Evolutionary conservation across 2,888 invertebrate species (phyloP), one percentile per base, ranked within the genome.

Genomic region (Caradrina clavipalpis): DNA sequence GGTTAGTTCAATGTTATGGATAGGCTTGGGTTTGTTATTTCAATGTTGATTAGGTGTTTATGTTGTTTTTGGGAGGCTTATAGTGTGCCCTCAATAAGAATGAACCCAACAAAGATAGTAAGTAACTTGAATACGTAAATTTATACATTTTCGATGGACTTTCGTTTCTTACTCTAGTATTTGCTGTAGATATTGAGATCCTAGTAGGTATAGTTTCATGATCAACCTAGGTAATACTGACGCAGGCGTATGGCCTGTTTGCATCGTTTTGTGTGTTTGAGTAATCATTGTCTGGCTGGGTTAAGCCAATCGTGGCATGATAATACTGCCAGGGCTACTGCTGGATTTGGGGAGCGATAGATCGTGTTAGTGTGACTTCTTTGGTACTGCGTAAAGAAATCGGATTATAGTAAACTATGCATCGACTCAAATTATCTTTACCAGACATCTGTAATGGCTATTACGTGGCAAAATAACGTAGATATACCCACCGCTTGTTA

Each of bases 1-100:
- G 22, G 17, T 55, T 53, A 60, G 26, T 70, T 54, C 45, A 61
- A 17, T 49, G n/a, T 54, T 54, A 22, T 61, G 21, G 7, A 42
- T 71, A 49, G 54, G 31, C 42, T 4, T 15, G 42, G 49, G 17
- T 42, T 62, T 70, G 31, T 72, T 70, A 15, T 62, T 63, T 2
- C 22, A 17, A 42, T 17, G 61, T 31, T 62, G 6, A 71, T 61
- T 22, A 62, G 4, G n/a, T 70, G 63, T 50, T 62, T 50, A 31
- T 55, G 49, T 70, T 70, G 22, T 31, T 63, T 62, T 72, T 50
- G 15, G 5, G 1, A 50, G 31, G 49, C 21, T 47, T 51, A 51
- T 22, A n/a, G n/a, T 19, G 49, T 49, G n/a, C 49, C 8, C n/a
- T 49, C 6, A 19, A 49, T 49, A n/a, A 39, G 39, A 39, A 49